Conservation (phyloP, 2,888 invertebrate genomes). For the Cryptus armator region DNA sequence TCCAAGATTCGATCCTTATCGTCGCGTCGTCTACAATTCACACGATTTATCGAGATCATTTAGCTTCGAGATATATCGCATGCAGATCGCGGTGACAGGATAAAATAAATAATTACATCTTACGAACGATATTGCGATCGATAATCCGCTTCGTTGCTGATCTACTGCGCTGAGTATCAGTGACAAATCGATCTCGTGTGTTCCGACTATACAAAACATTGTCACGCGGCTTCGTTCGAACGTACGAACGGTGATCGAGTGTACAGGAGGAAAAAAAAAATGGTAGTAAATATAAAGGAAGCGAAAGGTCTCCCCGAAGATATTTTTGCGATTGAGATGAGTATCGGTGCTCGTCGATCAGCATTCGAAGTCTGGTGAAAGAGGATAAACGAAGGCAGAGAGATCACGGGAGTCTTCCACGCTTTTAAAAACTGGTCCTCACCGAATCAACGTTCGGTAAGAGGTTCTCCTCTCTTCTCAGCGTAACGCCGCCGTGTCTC, state of each 20-base stretch:
- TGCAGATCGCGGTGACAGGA: not conserved
- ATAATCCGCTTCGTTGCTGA: not conserved
- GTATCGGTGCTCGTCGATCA: conserved; percentile 56
- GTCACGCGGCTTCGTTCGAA: not conserved
- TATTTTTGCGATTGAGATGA: conserved; percentile 46
- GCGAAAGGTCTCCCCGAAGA: conserved; percentile 7
- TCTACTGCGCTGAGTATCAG: not conserved
- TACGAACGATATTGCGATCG: not conserved
- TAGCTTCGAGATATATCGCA: not conserved
- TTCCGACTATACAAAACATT: not conserved
- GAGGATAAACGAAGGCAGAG: not conserved
- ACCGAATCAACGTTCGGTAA: conserved; percentile 34
- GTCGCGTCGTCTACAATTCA: not conserved
- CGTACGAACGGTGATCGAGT: not conserved
- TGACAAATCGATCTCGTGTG: not conserved
- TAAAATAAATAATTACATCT: not conserved
- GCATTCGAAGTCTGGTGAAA: conserved; percentile 13
- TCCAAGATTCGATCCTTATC: too few species aligned
- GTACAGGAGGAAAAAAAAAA: conserved; percentile 11
- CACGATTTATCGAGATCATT: not conserved
- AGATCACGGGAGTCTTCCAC: conserved; percentile 20
- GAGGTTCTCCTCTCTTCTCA: not conserved
- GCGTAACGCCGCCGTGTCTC: not conserved
- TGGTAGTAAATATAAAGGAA: conserved; percentile 38
- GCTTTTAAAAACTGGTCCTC: conserved; percentile 63